phyloP scores from a whole-genome alignment of 2,797 vertebrate species.

The Halcyon chelicuti region DNA sequence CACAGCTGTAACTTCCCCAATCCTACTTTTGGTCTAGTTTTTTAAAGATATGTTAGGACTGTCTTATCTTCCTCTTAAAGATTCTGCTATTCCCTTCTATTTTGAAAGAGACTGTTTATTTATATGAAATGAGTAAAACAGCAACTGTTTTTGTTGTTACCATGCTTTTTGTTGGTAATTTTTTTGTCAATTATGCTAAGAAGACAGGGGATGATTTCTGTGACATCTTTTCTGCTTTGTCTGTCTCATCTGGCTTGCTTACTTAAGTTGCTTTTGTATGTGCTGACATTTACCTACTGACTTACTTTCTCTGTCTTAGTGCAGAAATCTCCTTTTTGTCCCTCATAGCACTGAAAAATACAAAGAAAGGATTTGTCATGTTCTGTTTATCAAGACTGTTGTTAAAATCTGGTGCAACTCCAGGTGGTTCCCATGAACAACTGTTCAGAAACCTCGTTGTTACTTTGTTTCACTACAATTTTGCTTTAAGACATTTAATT shows the following conservation, averaged over 20 bases:
- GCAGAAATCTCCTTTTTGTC: background rate
- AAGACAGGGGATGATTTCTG: background rate
- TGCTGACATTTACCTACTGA: background rate
- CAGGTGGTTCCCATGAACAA: background rate
- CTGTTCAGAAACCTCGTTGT: background rate
- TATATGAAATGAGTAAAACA: background rate
- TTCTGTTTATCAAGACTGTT: background rate
- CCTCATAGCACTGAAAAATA: background rate
- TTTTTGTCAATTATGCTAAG: background rate
- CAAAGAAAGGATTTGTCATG: background rate
- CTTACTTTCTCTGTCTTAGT: background rate
- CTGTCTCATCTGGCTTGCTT: background rate
- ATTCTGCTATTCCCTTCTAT: background rate
- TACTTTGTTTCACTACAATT: background rate
- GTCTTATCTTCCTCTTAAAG: background rate
- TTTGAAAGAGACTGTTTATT: background rate
- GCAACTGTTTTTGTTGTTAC: background rate
- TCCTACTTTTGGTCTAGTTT: background rate
- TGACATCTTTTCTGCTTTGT: background rate
- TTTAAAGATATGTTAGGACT: background rate
- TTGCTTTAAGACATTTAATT: background rate
- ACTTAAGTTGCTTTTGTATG: background rate
- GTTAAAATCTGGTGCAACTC: background rate
- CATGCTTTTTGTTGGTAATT: background rate
- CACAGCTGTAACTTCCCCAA: background rate